Percentiles rank a stretch among this genome's conserved stretches.
phyloP scores from a whole-genome alignment of 2,113 vertebrate genomes.

The Cettia cetti region DNA sequence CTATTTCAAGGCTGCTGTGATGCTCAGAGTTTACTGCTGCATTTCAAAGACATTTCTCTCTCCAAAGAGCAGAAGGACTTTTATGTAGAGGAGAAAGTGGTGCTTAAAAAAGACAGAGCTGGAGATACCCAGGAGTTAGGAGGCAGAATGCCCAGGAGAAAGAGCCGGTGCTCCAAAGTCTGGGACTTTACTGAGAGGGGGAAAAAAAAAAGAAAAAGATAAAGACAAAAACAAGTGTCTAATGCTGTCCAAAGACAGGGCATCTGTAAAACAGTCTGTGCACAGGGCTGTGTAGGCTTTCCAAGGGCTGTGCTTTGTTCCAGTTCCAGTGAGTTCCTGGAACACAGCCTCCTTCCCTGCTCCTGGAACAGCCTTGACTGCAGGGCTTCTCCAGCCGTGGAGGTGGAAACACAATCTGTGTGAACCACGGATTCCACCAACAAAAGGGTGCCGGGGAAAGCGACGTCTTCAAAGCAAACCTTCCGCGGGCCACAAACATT shows the following conservation, averaged over 20 bases:
- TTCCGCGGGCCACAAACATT: not conserved
- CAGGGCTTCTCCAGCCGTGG: slow-evolving; percentile 53
- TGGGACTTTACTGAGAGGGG: not conserved
- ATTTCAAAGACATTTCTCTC: not conserved
- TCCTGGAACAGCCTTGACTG: slow-evolving; percentile 59
- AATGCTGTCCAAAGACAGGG: slow-evolving; percentile 40
- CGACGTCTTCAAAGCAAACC: slow-evolving; percentile 19
- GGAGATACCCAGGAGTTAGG: not conserved
- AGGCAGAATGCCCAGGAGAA: slow-evolving; percentile 21
- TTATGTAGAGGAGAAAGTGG: not conserved
- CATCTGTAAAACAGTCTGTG: slow-evolving; percentile 60
- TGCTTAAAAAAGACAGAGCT: not conserved
- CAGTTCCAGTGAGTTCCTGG: slow-evolving; percentile 66
- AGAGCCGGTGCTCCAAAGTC: not conserved
- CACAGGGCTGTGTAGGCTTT: slow-evolving; percentile 47
- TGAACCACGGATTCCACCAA: not conserved
- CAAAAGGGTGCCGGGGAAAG: slow-evolving; percentile 7
- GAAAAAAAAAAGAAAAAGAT: not conserved
- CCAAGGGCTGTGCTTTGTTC: slow-evolving; percentile 69
- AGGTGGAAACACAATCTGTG: slow-evolving; percentile 53
- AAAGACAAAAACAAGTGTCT: slow-evolving; percentile 51
- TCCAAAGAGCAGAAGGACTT: not conserved
- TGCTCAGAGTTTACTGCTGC: not conserved
- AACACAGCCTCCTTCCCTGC: slow-evolving; percentile 60
- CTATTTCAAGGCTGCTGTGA: not conserved